Base-by-base conservation (phyloP, 1,140 invertebrate genomes). In the Aricia agestis region DNA sequence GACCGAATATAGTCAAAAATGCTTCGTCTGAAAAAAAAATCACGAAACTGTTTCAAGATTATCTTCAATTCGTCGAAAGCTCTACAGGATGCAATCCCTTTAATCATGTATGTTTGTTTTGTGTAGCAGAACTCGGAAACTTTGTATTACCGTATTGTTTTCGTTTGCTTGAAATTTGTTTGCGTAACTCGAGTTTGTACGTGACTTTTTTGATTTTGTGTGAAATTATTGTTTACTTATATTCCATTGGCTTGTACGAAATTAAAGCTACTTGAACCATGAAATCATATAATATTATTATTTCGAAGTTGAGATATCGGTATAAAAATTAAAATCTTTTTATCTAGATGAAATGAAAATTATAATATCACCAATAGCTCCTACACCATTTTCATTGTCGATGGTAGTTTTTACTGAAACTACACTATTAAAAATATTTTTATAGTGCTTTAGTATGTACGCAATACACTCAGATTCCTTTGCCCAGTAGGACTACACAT, bases 21-120 rank as follows among this genome's bases (percentile, higher is more conserved):
- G 25, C 25, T 2, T 25, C 25, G 25, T 25, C 25, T 25, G 25
- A 25, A 15, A 52, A 52, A 15, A 52, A 11, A 13, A 52, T 45
- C 2, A 52, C 11, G 4, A 52, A 52, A 52, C 13, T 52, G 13
- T 13, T 52, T 13, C 45, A 52, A 52, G 9, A 42, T 11, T 52
- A 52, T 13, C 9, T 10, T 9, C 45, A 52, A 52, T 52, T 52
- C 45, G 45, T 52, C 45, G 45, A 52, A 52, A 52, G 10, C 11
- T 52, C 10, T 52, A 52, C 45, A 52, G 10, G 45, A 52, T 52
- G 45, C 45, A 52, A 15, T 52, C 13, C 45, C 45, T 52, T 52
- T 52, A 52, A 52, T 52, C 45, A 52, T 52, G 45, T 52, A 15
- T 52, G 45, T 52, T 52, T 52, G 45, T 52, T 52, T 52, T 52